Evolutionary conservation across 2,888 invertebrate species (phyloP), one percentile per base, ranked within the genome.

Genomic region (Pediacus dermestoides): DNA sequence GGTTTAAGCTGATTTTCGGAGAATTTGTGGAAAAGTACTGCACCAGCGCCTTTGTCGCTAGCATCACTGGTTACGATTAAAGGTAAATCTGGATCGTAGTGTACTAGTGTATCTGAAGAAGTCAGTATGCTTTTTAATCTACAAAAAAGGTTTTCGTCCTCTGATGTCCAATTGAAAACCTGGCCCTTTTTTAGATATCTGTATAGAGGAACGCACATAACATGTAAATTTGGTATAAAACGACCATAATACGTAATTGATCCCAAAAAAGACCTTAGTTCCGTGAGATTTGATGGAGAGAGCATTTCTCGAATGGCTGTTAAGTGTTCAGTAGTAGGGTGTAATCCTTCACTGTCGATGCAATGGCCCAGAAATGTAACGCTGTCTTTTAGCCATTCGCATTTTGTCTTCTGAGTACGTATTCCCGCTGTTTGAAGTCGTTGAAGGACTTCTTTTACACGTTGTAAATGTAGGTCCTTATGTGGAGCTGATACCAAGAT

Each of bases 261-360:
- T 10, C 46, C 44, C 9, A 46, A 33, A 22, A 44, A 48, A n/a
- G 38, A 49, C 16, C 37, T 11, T 12, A 49, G 34, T 36, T 45
- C 26, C 4, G 26, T 39, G 9, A 18, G 30, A 26, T 45, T 48
- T 22, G 12, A 30, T 2, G 45, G 34, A 8, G 16, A 18, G 2
- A 41, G 39, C 34, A 40, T 41, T 4, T 43, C 16, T 30, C 25
- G 16, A 11, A 50, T 42, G 7, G 42, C 47, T 21, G 26, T 14
- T 7, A 48, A 16, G n/a, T 39, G 36, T 6, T 32, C 32, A n/a
- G 28, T 14, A 6, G 47, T 37, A 11, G 37, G 42, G 21, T 45
- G 40, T 15, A 45, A 10, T 7, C 45, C 50, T 21, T 41, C 33
- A 11, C n/a, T 18, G 25, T 45, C 40, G 21, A 50, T 43, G 3